Base-by-base conservation (phyloP, 2,113 vertebrate species). In the Arvicanthis niloticus region DNA sequence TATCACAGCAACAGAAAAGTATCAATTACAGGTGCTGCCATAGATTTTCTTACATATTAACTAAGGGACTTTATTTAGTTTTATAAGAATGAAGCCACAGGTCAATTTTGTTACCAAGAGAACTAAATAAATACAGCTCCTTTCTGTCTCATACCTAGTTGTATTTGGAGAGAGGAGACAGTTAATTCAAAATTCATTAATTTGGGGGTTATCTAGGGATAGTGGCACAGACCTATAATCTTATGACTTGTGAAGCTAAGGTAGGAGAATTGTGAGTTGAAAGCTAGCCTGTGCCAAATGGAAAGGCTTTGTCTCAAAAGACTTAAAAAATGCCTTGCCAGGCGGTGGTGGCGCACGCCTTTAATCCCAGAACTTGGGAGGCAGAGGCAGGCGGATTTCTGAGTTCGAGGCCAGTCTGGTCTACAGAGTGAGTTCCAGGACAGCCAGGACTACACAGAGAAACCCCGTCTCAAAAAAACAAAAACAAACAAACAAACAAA, bases 61-160 rank as follows among this genome's bases (percentile, higher is more conserved):
- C 80, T 42, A 48, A 90, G 89, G n/a, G 21, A 65, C 60, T 75
- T 93, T 72, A 78, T 84, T 93, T 67, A 37, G n/a, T 19, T 93
- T 22, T 29, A 72, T 53, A 80, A 93, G 94, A 97, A 89, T n/a
- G 96, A 13, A 76, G 93, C 82, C 97, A 95, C 34, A 19, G 53
- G 82, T 68, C 70, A 22, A 53, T 70, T 97, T 42, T 21, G 84
- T 98, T 94, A 56, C 31, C 0, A 77, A 0, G 2, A 53, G 93
- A 34, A 82, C 6, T 5, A 93, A 84, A 7, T 8, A 88, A 95
- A 24, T 73, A 65, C 89, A 94, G n/a, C 48, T 78, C 5, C 34
- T 82, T 96, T 1, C 13, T 89, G 16, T 22, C 37, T 94, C 16
- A 91, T 58, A 8, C 80, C 91, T 68, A 19, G 7, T 15, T 22